Evolutionary conservation across 2,113 vertebrate species (phyloP), one percentile per base, ranked within the genome.

Genomic region (Monarcha castaneiventris): DNA sequence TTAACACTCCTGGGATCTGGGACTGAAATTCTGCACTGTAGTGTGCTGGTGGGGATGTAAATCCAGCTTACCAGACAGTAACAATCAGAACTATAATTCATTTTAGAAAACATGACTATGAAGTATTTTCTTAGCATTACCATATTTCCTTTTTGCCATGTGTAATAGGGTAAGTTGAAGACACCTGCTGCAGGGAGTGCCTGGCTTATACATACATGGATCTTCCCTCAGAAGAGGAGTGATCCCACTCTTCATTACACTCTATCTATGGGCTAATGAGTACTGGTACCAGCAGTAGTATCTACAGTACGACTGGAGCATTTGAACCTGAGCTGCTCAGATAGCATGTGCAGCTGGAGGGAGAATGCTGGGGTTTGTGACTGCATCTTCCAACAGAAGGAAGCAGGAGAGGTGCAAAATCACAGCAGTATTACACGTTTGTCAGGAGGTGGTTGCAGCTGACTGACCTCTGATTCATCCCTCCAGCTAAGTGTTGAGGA

Each of bases 251-350:
- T 72, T 91, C 3, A 0, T 74, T 63, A 51, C 26, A 22, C 23
- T 44, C 41, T 49, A 2, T 16, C 0, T 0, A 27, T 39, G 39
- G 48, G 48, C 41, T 77, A 46, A 66, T n/a, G 51, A 84, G 43
- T 61, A 43, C 44, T 1, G 3, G 63, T 46, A 92, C 14, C 37
- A 39, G 9, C 11, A 76, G 35, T 21, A 79, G 44, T 32, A 83
- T 26, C 51, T 77, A 41, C 33, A 32, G 19, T 56, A 43, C 10
- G 5, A 64, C 37, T 37, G 48, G 27, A 27, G n/a, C 55, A 67
- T 49, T 52, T 56, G 52, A 88, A 71, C 26, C 27, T 74, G 55
- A 73, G 55, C 64, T 78, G 83, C 27, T 64, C 64, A 44, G 48
- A 49, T 2, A 54, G 30, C 46, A 44, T 6, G 5, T 54, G 17